Percentiles rank a stretch among this genome's conserved stretches.
Conservation (phyloP, 1,140 invertebrate genomes). For the Asbolus verrucosus region DNA sequence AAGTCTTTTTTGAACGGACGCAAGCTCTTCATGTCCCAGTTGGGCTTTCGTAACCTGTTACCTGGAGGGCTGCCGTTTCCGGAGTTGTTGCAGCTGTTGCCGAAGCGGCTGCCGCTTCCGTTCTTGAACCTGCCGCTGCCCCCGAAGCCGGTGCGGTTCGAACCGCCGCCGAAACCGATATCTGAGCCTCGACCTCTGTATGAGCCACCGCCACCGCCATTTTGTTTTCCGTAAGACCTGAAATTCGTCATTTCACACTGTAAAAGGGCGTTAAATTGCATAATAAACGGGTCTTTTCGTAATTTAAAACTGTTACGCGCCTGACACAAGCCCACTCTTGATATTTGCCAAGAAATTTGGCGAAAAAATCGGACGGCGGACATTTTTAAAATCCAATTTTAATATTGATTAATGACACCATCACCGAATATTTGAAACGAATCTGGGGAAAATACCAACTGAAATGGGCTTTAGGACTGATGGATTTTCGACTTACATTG, state of each 20-base stretch:
- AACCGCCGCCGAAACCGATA: background rate
- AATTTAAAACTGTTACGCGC: slow-evolving; percentile 4
- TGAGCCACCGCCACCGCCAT: slow-evolving; percentile 25
- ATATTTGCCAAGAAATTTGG: too few relatives aligned
- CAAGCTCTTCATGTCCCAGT: slow-evolving; percentile 83
- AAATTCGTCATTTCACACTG: background rate
- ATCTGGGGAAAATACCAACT: background rate
- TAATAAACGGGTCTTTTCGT: too few relatives aligned
- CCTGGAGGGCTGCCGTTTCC: slow-evolving; percentile 65
- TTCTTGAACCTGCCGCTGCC: slow-evolving; percentile 61
- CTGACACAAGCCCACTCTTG: too few relatives aligned
- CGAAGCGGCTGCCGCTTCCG: slow-evolving; percentile 65
- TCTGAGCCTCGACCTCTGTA: background rate
- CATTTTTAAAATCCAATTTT: slow-evolving; percentile 15
- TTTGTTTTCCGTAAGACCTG: slow-evolving; percentile 37
- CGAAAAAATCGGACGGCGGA: slow-evolving; percentile 23
- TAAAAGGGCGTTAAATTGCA: background rate
- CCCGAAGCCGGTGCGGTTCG: slow-evolving; percentile 17
- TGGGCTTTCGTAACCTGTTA: slow-evolving; percentile 77
- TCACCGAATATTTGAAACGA: background rate
- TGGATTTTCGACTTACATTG: slow-evolving; percentile 14
- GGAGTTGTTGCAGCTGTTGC: slow-evolving; percentile 58
- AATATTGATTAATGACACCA: background rate
- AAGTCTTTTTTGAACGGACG: slow-evolving; percentile 95
- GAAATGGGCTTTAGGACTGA: background rate